Evolutionary conservation across 37 sponge, comb jelly and placozoan species (phyloP).

Genomic region (Diacarnus erythraeanus): DNA sequence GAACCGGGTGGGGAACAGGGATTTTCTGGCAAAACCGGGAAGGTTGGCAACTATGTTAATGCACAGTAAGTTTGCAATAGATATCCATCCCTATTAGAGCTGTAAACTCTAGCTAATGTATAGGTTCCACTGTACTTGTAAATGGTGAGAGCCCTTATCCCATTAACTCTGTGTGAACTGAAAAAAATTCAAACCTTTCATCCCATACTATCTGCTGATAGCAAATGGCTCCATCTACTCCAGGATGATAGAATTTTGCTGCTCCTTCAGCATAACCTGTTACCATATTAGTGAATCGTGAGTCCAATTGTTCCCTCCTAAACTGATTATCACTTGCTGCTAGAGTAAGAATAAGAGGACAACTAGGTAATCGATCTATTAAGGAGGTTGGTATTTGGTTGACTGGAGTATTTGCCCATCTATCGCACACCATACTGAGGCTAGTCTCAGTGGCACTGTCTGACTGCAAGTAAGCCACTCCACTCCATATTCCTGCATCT

Average conservation of each 20-base stretch:
- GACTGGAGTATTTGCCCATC: neutral
- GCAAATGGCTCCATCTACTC: no score
- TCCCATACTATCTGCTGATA: no score
- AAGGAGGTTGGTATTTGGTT: neutral
- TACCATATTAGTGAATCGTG: neutral
- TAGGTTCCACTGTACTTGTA: no score
- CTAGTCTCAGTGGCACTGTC: neutral
- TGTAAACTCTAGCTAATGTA: no score
- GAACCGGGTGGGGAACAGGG: no score
- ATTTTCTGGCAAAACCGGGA: no score
- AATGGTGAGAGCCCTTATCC: no score
- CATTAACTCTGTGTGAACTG: no score
- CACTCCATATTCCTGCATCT: neutral
- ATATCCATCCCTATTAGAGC: no score
- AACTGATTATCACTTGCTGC: neutral
- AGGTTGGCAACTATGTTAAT: no score
- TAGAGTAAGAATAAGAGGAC: neutral
- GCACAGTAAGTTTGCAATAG: no score
- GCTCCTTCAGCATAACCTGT: neutral
- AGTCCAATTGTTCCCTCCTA: neutral
- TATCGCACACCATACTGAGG: neutral
- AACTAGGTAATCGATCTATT: neutral
- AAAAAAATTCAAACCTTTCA: no score
- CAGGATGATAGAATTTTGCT: neutral
- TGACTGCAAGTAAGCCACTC: neutral